phyloP scores from a whole-genome alignment of 2,797 vertebrate genomes.

The Scomberomorus guttatus region DNA sequence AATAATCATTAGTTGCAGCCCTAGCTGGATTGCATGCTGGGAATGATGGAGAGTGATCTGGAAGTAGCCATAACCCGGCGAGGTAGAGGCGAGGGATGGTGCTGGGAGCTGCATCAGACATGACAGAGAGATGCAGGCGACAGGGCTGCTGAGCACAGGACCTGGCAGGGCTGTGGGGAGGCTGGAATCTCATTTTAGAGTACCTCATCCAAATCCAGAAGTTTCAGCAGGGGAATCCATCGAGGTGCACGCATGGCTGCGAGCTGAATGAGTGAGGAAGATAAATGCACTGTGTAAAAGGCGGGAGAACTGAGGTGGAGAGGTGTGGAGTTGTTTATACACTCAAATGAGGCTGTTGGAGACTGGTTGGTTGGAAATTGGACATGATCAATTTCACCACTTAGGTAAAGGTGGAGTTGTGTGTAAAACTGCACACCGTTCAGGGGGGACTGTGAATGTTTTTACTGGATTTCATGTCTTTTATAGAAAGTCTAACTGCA shows the following conservation, averaged over 20 bases:
- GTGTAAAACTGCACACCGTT: constrained; percentile 12
- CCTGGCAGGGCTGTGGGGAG: constrained; percentile 51
- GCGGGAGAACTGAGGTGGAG: constrained; percentile 71
- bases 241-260: constrained; percentile 66
- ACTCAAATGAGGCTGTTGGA: constrained; percentile 76
- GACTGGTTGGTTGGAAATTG: constrained; percentile 72
- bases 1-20: background rate
- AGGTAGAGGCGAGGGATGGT: constrained; percentile 2
- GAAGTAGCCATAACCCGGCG: constrained; percentile 26
- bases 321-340: constrained; percentile 79
- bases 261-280: constrained; percentile 68
- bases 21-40: constrained; percentile 2
- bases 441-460: constrained; percentile 7
- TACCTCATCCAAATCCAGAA: constrained; percentile 70
- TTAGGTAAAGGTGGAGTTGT: constrained; percentile 55
- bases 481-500: constrained; percentile 34
- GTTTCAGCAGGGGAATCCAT: constrained; percentile 65
- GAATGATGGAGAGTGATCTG: constrained; percentile 16
- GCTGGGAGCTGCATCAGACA: constrained; percentile 37
- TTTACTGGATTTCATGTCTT: constrained; percentile 18
- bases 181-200: constrained; percentile 70
- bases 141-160: constrained; percentile 3
- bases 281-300: constrained; percentile 68
- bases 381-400: constrained; percentile 75
- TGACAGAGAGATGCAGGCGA: constrained; percentile 28